Base-by-base conservation (phyloP, 2,888 invertebrate genomes). In the Drosophila silvestris region DNA sequence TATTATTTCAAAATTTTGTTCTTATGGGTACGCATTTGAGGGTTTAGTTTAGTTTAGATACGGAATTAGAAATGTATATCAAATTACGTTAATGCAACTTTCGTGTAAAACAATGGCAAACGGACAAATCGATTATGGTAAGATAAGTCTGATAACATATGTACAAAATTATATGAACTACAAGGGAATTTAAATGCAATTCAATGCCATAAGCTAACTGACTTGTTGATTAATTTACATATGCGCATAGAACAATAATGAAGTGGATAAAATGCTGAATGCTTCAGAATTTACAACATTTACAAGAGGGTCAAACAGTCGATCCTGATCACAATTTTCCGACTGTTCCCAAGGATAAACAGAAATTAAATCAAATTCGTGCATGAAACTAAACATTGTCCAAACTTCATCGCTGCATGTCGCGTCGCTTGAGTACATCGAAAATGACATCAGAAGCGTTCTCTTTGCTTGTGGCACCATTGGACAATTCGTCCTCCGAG, bases 381-480 rank as follows among this genome's bases (percentile, higher is more conserved):
- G 67, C 33, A 19, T 39, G 12, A 37, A 28, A 37, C 39, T 54
- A 44, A n/a, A 30, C 32, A 22, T 52, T 16, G 10, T 53, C 51
- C n/a, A 35, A 60, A 37, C 54, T 91, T 91, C 85, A 92, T 88
- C 91, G 91, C 73, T 91, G 91, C 78, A 91, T 91, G 79, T 95
- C 95, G 65, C 95, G 90, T 61, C 95, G 90, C 77, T 95, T 95
- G 19, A 95, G 78, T 1, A 95, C 94, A 83, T 95, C 95, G 68
- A 94, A 95, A 9, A 95, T 92, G 2, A 95, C 94, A 64, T 94
- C 93, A 3, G 93, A 93, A 51, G 93, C 89, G 81, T 94, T 95
- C 14, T 94, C 93, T 70, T 95, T 95, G 74, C 91, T 91, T n/a
- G 58, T 10, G 7, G 77, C 70, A 1, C 94, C 91, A 52, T 94